Percentiles rank a stretch among this genome's conserved stretches.
Evolutionary conservation across 2,797 vertebrate genomes (phyloP).

Genomic region (Hemitrygon akajei): DNA sequence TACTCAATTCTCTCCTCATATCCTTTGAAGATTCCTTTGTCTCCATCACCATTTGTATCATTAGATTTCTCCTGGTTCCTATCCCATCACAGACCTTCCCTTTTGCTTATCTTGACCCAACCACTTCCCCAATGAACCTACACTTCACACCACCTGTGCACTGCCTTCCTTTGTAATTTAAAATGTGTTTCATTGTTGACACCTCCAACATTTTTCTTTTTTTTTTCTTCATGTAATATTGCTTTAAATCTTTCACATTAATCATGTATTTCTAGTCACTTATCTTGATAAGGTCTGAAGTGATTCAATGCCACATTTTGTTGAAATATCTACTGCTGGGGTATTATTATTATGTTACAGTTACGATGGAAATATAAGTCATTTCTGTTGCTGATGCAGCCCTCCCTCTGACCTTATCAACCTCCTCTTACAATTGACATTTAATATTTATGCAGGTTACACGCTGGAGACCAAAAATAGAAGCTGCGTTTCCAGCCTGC

Average conservation of each 20-base stretch:
- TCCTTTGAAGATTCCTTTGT: no score
- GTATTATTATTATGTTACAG: background rate
- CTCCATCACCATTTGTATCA: no score
- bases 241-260: background rate
- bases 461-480: constrained; percentile 9
- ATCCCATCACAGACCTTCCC: no score
- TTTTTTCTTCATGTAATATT: background rate
- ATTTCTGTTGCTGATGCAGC: background rate
- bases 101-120: no score
- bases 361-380: background rate
- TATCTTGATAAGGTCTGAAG: background rate
- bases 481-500: background rate
- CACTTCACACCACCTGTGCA: no score
- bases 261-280: background rate
- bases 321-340: background rate
- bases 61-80: no score
- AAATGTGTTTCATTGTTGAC: no score
- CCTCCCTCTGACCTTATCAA: constrained; percentile 20
- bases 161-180: no score
- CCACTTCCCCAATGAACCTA: no score
- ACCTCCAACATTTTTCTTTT: no score
- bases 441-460: constrained; percentile 19
- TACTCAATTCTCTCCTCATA: no score
- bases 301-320: background rate
- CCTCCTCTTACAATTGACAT: background rate